Base-by-base conservation (phyloP, 2,888 invertebrate species). In the Drosophila nr. medialis region DNA sequence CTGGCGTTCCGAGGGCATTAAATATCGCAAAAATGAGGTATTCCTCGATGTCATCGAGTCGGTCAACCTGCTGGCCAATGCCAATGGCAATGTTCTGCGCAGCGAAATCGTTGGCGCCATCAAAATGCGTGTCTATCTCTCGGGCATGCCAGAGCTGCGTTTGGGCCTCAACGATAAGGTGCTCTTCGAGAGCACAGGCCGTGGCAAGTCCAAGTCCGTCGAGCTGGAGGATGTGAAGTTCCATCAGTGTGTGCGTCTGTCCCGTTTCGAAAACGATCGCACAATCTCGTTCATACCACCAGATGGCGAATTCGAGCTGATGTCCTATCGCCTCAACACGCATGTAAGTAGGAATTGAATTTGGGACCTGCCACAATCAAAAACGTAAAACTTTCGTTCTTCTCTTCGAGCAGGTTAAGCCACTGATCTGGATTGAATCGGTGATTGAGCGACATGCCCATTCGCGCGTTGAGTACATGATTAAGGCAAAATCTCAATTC, bases 231-330 rank as follows among this genome's bases (percentile, higher is more conserved):
- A 99, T 94, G 99, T 99, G 0, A 99, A 99, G 92, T 99, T 99
- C 91, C 99, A 99, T 92, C 99, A 99, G 92, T 99, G 99, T 92
- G 99, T 99, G 0, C 94, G 99, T 78, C 93, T 99, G 76, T 99
- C 99, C 0, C 94, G 99, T 64, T 99, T 99, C 93, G 99, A 99
- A 93, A 99, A 99, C 92, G 99, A 99, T 92, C 95, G 99, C 64
- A 99, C 99, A 0, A 99, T 99, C 85, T 99, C 98, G 0, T 99
- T 99, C 92, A 99, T 99, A 90, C 99, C 99, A 65, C 99, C 99
- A 0, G 99, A 99, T 94, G 99, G 99, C 24, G 99, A 99, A 93
- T 99, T 99, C 94, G 99, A 99, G 92, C 94, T 99, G 68, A 99
- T 99, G 99, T 99, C 99, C 0, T 99, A 99, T 92, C 95, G 99